Evolutionary conservation across 2,888 invertebrate species (phyloP).

Genomic region (Archips crataeganus): DNA sequence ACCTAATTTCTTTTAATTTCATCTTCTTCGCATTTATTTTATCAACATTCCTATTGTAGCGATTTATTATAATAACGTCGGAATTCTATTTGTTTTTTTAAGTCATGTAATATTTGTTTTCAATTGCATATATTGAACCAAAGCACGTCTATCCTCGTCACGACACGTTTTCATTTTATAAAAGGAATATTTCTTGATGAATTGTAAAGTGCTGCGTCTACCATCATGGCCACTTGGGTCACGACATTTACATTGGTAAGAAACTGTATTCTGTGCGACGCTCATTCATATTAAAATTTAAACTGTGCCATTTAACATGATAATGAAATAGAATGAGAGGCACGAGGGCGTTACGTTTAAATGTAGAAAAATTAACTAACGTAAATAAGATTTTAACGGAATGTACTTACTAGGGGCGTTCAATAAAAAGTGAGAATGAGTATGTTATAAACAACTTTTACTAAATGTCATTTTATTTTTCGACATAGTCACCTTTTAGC

Average conservation of each 20-base stretch:
- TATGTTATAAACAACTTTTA: too few relatives aligned
- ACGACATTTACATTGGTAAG: conserved; percentile 14
- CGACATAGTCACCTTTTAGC: too few relatives aligned
- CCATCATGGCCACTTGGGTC: conserved; percentile 11
- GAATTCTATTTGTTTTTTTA: too few relatives aligned
- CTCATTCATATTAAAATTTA: conserved; percentile 12
- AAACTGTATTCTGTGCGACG: background rate
- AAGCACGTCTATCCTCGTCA: background rate
- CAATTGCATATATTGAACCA: background rate
- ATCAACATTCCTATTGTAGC: too few relatives aligned
- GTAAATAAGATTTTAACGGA: too few relatives aligned
- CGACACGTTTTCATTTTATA: background rate
- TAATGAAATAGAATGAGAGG: background rate
- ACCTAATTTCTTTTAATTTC: too few relatives aligned
- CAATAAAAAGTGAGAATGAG: too few relatives aligned
- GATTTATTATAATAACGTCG: too few relatives aligned
- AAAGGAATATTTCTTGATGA: background rate
- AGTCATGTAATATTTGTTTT: background rate
- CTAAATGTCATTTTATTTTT: too few relatives aligned
- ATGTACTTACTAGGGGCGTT: too few relatives aligned
- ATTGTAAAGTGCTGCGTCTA: background rate
- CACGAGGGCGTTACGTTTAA: background rate
- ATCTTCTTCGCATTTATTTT: too few relatives aligned
- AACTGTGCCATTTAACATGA: conserved; percentile 1
- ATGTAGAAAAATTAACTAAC: background rate